A percentile compares a stretch with the other conserved stretches of the same genome.
These are phyloP conservation scores for Aporrectodea caliginosa DNA, from an alignment of 1,140 invertebrate genomes.

Conservation along the genomic window DNA sequence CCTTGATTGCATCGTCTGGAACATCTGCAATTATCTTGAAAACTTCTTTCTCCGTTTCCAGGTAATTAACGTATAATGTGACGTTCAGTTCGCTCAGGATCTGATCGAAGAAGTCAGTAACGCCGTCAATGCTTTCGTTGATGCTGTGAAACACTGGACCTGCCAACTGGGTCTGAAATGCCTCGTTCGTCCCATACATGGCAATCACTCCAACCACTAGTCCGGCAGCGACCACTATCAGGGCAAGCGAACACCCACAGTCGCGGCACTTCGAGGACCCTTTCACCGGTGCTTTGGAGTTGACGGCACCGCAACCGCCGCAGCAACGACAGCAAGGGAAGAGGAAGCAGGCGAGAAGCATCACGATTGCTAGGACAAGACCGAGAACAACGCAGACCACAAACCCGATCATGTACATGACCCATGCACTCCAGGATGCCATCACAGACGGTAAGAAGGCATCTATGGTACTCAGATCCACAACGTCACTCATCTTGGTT, in stretches of 20 bases:
- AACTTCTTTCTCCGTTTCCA: background rate
- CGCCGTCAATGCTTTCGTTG: background rate
- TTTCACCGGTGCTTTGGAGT: background rate
- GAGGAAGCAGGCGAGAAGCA: background rate
- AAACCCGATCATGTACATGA: conserved; percentile 1
- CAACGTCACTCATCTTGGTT: background rate
- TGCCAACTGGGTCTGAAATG: background rate
- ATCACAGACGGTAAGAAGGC: background rate
- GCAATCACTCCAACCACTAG: background rate
- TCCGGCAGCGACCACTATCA: background rate
- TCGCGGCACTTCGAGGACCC: background rate
- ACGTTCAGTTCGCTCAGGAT: background rate
- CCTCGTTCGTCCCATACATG: conserved; percentile 7
- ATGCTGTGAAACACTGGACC: background rate
- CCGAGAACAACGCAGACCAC: background rate
- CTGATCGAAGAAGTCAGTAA: background rate
- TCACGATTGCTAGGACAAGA: background rate
- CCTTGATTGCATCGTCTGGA: background rate
- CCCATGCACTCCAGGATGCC: background rate
- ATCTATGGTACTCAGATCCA: background rate
- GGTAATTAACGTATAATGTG: background rate
- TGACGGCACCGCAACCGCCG: background rate
- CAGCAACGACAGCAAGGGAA: conserved; percentile 12
- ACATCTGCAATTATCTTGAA: background rate
- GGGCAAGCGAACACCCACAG: background rate